phyloP scores from a whole-genome alignment of 2,888 invertebrate genomes.

The Tipula lateralis region DNA sequence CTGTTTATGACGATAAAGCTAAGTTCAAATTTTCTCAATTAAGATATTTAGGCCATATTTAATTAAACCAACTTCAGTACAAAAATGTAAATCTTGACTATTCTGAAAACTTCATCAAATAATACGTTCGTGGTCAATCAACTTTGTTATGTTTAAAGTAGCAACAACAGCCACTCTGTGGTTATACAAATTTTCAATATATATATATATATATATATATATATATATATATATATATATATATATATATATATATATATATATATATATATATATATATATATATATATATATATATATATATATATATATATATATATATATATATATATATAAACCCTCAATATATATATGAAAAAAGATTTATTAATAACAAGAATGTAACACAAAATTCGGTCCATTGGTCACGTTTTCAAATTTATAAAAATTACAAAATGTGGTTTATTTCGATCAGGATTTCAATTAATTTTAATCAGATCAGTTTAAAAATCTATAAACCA shows the following conservation, averaged over 20 bases:
- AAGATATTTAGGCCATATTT: too few species aligned
- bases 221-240: too few species aligned
- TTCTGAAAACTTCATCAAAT: too few species aligned
- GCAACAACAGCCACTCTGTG: not conserved
- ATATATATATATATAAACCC: not conserved
- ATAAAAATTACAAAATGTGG: not conserved
- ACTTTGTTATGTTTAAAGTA: not conserved
- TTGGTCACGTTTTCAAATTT: not conserved
- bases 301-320: too few species aligned
- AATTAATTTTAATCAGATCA: slow-evolving; percentile 11
- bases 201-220: too few species aligned
- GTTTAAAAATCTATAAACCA: not conserved
- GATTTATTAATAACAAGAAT: not conserved
- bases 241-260: too few species aligned
- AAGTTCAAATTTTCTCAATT: too few species aligned
- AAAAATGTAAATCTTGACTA: too few species aligned
- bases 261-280: too few species aligned
- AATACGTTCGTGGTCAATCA: not conserved
- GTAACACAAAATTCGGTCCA: not conserved
- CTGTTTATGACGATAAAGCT: too few species aligned
- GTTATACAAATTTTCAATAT: not conserved
- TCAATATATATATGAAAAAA: not conserved
- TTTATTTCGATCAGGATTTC: not conserved
- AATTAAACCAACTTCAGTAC: too few species aligned
- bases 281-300: too few species aligned